Conservation (phyloP, 2,888 invertebrate species). For the Lordiphosa andalusiaca region DNA sequence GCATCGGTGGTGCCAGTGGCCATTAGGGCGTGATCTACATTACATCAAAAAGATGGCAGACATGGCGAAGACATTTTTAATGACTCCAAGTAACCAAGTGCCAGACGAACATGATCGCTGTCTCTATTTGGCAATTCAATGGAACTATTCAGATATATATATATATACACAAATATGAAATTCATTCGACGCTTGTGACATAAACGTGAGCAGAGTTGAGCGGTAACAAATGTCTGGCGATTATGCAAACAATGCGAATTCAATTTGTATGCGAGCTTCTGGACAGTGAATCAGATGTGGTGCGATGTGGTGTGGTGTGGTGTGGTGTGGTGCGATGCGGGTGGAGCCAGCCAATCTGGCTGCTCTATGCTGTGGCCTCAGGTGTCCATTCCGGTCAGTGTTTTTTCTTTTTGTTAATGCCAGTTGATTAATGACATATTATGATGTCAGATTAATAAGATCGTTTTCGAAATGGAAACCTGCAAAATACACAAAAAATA, state of each 20-base stretch:
- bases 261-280: conserved; percentile 66
- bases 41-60: conserved; percentile 18
- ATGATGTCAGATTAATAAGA: conserved; percentile 80
- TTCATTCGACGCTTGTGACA: conserved; percentile 61
- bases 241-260: conserved; percentile 69
- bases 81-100: conserved; percentile 27
- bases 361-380: conserved; percentile 38
- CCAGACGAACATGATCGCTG: conserved; percentile 34
- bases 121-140: conserved; percentile 34
- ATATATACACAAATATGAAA: conserved; percentile 26
- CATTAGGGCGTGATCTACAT: conserved; percentile 40
- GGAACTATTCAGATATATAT: conserved; percentile 23
- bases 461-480: conserved; percentile 67
- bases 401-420: conserved; percentile 75
- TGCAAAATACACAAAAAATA: conserved; percentile 40
- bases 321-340: conserved; percentile 33
- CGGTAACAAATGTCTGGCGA: conserved; percentile 57
- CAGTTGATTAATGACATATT: conserved; percentile 78
- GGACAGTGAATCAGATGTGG: conserved; percentile 25
- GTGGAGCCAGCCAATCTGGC: conserved; percentile 47
- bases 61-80: conserved; percentile 24
- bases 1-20: conserved; percentile 26
- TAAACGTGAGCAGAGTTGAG: conserved; percentile 64
- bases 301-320: conserved; percentile 22
- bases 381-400: conserved; percentile 49